Evolutionary conservation across 2,113 vertebrate species (phyloP), one percentile per base, ranked within the genome.

Genomic region (Peromyscus californicus): DNA sequence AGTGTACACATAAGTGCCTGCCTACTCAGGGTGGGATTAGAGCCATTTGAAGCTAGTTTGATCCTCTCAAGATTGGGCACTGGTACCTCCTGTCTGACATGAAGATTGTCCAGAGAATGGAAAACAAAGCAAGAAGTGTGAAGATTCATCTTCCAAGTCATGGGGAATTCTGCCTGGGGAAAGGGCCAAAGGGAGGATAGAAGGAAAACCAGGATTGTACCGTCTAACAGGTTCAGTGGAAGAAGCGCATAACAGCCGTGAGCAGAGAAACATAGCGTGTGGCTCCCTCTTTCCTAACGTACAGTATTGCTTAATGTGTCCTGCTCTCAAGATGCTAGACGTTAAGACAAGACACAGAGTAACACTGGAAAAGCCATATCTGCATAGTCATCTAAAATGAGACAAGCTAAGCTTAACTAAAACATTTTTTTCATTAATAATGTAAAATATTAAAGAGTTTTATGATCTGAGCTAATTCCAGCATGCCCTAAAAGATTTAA

Each of bases 391-490:
- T 87, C 97, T 98, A 96, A 98, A 98, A 98, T 48, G 96, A 97
- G 94, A 97, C 89, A 97, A 97, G 36, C 93, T 98, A 97, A 91
- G 96, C 98, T 99, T 99, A 98, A 99, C 99, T 99, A 99, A 99
- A 99, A 99, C 99, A 98, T 45, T 31, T 48, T 48, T 86, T 86
- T 99, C 99, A 99, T 99, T 99, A 99, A 99, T 99, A 99, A 99
- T 99, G 99, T 99, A 99, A 99, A 99, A 99, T 98, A 97, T 98
- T 98, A 98, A 99, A 29, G 98, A 98, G 98, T 98, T 96, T 98
- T 98, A 99, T 90, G 98, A 92, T 99, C 98, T 99, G 98, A 98
- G 97, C 98, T 99, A 98, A 98, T 98, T 99, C 98, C 98, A 98
- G 98, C 98, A 99, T 99, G 99, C 99, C 99, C 98, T 99, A 89